Evolutionary conservation across 2,888 invertebrate genomes (phyloP).

Genomic region (Aphidoletes aphidimyza): DNA sequence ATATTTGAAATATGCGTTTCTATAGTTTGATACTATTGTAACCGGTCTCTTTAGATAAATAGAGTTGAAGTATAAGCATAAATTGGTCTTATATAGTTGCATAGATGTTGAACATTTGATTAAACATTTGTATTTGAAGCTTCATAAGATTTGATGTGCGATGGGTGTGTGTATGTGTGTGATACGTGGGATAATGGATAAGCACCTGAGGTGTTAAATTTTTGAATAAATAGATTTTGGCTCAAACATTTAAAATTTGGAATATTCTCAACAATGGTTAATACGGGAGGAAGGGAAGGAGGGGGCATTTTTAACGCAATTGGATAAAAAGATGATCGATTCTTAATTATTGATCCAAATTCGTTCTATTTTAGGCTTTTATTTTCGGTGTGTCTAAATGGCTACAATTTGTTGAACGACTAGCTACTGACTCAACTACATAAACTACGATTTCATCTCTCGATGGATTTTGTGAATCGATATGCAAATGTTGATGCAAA

Average conservation of each 20-base stretch:
- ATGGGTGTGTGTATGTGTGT: no score
- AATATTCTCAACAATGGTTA: conserved; percentile 30
- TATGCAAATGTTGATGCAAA: conserved; percentile 48
- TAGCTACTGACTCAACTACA: conserved; percentile 24
- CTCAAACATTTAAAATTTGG: conserved; percentile 34
- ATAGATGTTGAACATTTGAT: neutral
- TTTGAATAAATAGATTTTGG: conserved; percentile 21
- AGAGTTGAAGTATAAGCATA: neutral
- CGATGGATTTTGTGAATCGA: conserved; percentile 22
- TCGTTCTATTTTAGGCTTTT: neutral
- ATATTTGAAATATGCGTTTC: neutral
- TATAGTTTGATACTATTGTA: neutral
- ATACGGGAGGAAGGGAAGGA: neutral
- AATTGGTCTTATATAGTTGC: neutral
- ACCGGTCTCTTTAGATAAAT: neutral
- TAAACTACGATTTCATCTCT: neutral
- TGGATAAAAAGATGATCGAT: neutral
- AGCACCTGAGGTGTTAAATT: neutral
- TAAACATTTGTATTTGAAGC: neutral
- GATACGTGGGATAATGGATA: neutral
- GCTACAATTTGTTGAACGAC: conserved; percentile 43
- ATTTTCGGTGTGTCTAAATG: conserved; percentile 5
- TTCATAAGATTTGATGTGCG: neutral
- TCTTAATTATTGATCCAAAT: neutral
- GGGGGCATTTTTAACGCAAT: neutral